Evolutionary conservation across 2,113 vertebrate genomes (phyloP), one percentile per base, ranked within the genome.

Genomic region (Chaetodon trifascialis): DNA sequence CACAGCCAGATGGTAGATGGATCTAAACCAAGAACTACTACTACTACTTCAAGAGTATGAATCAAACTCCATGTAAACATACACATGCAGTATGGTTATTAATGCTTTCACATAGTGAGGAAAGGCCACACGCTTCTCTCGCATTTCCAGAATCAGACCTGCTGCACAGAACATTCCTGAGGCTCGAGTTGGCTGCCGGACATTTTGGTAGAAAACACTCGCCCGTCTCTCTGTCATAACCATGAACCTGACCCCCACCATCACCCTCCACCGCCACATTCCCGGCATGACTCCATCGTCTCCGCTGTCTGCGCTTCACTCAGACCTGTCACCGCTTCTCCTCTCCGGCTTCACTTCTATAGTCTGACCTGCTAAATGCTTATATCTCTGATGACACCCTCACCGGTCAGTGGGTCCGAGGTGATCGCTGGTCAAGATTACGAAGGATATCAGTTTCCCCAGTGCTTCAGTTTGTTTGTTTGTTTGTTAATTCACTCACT

Each of bases 101-200:
- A 60, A 76, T 66, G 55, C 47, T 9, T 56, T 68, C 30, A 73
- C 77, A 87, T 76, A 66, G 88, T 54, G 87, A 88, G 79, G 88
- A 92, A 84, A 92, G 73, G 69, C 71, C 55, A 71, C 84, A 84
- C 71, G 71, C 86, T 80, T 74, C 70, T 0, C 52, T 34, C 19
- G 7, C 23, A 30, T 79, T 56, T 74, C 42, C 59, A 49, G 38
- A 72, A 40, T 75, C 64, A 0, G 47, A 6, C 14, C 7, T 36
- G 21, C 62, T 25, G 11, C 38, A 34, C 14, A 17, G 69, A 40
- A 46, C 67, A 47, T 85, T 88, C 86, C 76, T 21, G 63, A 54
- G 73, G 84, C 63, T 87, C 62, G 21, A 72, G 76, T 86, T 89
- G 63, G 60, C 34, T 51, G 63, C 34, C 0, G 44, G 64, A 38